phyloP scores from a whole-genome alignment of 2,888 invertebrate species.

The Caradrina kadenii region DNA sequence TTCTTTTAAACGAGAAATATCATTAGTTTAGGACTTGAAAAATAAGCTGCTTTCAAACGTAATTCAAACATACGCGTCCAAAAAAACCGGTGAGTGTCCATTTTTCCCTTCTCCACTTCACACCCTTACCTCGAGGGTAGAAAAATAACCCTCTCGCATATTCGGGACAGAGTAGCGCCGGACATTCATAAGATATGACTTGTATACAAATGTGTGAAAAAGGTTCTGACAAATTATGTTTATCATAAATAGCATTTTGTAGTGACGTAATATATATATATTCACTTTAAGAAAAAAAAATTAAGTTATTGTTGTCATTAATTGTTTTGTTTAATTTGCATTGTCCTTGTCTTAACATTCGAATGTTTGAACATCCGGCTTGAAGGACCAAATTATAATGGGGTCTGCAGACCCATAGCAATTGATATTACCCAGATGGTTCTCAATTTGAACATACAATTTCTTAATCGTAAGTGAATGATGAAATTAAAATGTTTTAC shows the following conservation, averaged over 20 bases:
- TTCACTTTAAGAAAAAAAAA: slow-evolving; percentile 8
- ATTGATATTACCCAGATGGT: not conserved
- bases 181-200: slow-evolving; percentile 61
- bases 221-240: slow-evolving; percentile 60
- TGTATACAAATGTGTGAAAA: slow-evolving; percentile 61
- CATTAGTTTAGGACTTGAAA: not conserved
- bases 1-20: not conserved
- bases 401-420: not conserved
- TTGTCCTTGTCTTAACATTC: slow-evolving; percentile 10
- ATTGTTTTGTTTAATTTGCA: slow-evolving; percentile 17
- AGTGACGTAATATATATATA: slow-evolving; percentile 32
- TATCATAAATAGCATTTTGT: slow-evolving; percentile 56
- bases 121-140: slow-evolving; percentile 47
- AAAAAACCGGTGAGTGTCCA: slow-evolving; percentile 58
- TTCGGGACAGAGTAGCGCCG: slow-evolving; percentile 19
- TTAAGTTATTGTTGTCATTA: not conserved
- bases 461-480: not conserved
- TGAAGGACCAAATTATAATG: slow-evolving; percentile 15
- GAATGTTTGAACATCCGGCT: slow-evolving; percentile 20
- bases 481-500: not conserved
- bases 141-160: slow-evolving; percentile 53
- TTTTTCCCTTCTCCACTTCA: slow-evolving; percentile 59
- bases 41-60: slow-evolving; percentile 3
- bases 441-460: slow-evolving; percentile 3
- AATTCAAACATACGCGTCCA: slow-evolving; percentile 50